These are phyloP conservation scores for Cotesia typhae DNA, from an alignment of 1,140 invertebrate species.

Conservation along the genomic window DNA sequence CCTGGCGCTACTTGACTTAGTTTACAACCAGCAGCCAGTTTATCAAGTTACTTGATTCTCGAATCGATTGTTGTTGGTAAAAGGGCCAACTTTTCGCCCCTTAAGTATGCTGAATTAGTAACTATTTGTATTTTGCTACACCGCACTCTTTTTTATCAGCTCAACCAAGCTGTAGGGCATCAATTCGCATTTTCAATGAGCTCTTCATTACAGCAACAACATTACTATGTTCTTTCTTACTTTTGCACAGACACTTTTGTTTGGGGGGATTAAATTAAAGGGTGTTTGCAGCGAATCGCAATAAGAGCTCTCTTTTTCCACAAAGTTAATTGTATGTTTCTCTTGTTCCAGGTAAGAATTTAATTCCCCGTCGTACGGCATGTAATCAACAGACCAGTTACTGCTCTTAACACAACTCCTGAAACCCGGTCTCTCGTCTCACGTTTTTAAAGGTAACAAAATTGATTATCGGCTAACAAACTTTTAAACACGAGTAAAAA, in stretches of 20 bases:
- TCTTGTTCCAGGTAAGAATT: slow-evolving; percentile 56
- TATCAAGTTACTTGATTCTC: slow-evolving; percentile 2
- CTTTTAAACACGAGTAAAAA: neutral
- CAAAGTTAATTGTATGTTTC: slow-evolving; percentile 41
- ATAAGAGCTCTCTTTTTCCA: slow-evolving; percentile 21
- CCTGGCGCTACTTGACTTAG: too few relatives aligned
- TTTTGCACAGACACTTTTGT: neutral
- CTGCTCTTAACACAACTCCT: slow-evolving; percentile 4
- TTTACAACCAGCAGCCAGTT: neutral
- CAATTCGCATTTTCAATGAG: too few relatives aligned
- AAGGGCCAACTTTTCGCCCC: neutral
- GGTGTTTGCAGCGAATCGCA: slow-evolving; percentile 15
- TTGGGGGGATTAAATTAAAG: neutral
- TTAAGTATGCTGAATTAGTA: neutral
- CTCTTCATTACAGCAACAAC: too few relatives aligned
- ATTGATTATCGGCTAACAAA: slow-evolving; percentile 15
- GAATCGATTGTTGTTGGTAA: slow-evolving; percentile 12
- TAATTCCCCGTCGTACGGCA: slow-evolving; percentile 17
- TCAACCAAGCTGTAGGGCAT: too few relatives aligned
- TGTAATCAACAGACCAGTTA: slow-evolving; percentile 18
- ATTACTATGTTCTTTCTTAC: neutral
- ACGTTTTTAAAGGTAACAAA: slow-evolving; percentile 20
- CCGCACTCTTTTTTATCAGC: slow-evolving; percentile 2
- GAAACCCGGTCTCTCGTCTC: neutral
- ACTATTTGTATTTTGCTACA: neutral